Conservation (phyloP, 2,888 invertebrate species). For the Steromphala cineraria region DNA sequence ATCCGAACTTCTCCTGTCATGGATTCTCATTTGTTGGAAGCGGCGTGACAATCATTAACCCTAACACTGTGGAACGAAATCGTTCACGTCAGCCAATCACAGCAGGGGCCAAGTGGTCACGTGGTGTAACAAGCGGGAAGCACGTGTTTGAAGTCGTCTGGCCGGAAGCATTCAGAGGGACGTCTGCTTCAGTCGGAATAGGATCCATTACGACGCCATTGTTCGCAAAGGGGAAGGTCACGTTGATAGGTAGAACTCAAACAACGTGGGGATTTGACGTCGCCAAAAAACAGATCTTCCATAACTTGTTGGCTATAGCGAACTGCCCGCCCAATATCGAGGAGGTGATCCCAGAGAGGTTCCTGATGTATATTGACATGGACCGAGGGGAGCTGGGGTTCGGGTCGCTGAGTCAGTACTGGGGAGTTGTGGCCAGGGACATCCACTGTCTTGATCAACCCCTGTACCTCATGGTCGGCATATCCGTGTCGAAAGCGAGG, state of each 20-base stretch:
- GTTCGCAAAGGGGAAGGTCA: not conserved
- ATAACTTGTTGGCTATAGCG: not conserved
- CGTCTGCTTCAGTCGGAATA: not conserved
- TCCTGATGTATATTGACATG: not conserved
- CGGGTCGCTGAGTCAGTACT: not conserved
- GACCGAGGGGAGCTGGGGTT: not conserved
- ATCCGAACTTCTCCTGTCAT: not conserved
- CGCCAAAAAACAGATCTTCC: not conserved
- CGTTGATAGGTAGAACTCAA: not conserved
- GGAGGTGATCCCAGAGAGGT: not conserved
- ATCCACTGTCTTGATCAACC: not conserved
- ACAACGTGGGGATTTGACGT: not conserved
- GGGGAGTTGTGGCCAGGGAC: not conserved
- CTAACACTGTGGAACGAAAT: not conserved
- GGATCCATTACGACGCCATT: not conserved
- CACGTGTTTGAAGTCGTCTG: not conserved
- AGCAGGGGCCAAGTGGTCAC: not conserved
- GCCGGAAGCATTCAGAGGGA: not conserved
- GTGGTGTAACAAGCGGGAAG: not conserved
- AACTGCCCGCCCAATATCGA: not conserved
- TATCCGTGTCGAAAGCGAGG: not conserved
- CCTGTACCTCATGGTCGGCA: not conserved
- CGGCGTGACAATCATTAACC: not conserved
- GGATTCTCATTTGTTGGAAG: not conserved
- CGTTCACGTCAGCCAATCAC: not conserved